These are phyloP conservation scores for Schizopygopsis pylzovi DNA, from an alignment of 2,797 vertebrate species.

Conservation along the genomic window DNA sequence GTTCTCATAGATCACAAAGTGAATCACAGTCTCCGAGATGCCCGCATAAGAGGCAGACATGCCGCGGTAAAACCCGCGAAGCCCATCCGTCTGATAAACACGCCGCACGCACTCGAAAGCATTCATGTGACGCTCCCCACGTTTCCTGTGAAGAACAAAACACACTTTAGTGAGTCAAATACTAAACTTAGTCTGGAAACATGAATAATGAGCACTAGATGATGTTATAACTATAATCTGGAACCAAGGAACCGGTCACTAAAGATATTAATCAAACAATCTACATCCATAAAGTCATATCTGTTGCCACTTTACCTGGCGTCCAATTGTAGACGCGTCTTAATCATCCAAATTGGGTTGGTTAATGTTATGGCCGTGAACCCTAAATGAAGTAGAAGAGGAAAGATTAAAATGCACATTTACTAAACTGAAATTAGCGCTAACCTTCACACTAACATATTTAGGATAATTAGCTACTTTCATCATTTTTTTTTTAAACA, in stretches of 20 bases:
- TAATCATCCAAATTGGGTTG: slow-evolving; percentile 98
- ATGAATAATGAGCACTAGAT: not conserved
- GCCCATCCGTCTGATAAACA: slow-evolving; percentile 90
- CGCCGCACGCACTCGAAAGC: slow-evolving; percentile 90
- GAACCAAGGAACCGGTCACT: not conserved
- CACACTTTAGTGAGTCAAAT: not conserved
- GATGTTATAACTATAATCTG: not conserved
- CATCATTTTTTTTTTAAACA: not conserved
- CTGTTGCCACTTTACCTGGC: slow-evolving; percentile 80
- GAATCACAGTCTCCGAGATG: slow-evolving; percentile 98
- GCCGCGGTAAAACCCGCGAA: slow-evolving; percentile 95
- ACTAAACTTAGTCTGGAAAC: not conserved
- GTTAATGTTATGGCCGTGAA: slow-evolving; percentile 93
- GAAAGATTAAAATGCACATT: slow-evolving; percentile 54
- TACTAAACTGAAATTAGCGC: not conserved
- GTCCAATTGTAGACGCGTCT: slow-evolving; percentile 96
- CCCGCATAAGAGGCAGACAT: slow-evolving; percentile 98
- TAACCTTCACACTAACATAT: not conserved
- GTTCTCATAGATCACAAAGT: slow-evolving; percentile 98
- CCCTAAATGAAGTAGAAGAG: slow-evolving; percentile 76
- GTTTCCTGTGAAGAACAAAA: slow-evolving; percentile 76
- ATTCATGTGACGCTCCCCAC: slow-evolving; percentile 90
- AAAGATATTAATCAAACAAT: not conserved
- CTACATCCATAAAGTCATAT: not conserved
- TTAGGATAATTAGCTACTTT: not conserved